phyloP scores from a whole-genome alignment of 2,797 vertebrate genomes.

The Eremophila alpestris region DNA sequence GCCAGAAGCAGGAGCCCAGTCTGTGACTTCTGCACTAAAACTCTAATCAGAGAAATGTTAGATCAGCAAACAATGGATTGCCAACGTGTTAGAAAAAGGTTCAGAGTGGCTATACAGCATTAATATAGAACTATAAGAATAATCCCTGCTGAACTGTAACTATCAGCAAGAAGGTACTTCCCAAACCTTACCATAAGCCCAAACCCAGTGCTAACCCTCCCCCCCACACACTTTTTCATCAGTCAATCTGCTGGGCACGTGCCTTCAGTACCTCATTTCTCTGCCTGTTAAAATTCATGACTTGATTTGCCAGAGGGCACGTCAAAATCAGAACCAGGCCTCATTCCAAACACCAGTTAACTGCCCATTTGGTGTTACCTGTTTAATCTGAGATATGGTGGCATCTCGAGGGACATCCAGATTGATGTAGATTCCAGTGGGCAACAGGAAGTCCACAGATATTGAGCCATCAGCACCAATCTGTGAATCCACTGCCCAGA shows the following conservation, averaged over 20 bases:
- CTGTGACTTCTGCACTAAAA: background rate
- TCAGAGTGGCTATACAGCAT: background rate
- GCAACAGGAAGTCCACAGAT: constrained; percentile 93
- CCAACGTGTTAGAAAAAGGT: background rate
- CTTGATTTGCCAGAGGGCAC: background rate
- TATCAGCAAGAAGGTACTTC: background rate
- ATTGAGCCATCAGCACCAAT: constrained; percentile 87
- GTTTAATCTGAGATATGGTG: constrained; percentile 95
- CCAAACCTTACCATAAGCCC: background rate
- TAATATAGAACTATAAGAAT: background rate
- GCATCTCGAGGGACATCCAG: constrained; percentile 94
- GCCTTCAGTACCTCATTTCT: background rate
- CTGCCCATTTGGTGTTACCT: constrained; percentile 77
- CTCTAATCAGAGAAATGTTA: background rate
- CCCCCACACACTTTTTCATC: background rate
- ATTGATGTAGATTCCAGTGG: constrained; percentile 97
- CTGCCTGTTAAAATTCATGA: background rate
- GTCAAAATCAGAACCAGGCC: background rate
- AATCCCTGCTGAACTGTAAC: background rate
- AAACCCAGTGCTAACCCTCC: background rate
- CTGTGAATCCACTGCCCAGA: constrained; percentile 93
- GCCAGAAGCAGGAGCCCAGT: background rate
- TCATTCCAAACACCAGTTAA: background rate
- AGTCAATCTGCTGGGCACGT: background rate
- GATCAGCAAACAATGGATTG: background rate